Base-by-base conservation (phyloP, 2,888 invertebrate species). In the Venustoraphidia nigricollis region DNA sequence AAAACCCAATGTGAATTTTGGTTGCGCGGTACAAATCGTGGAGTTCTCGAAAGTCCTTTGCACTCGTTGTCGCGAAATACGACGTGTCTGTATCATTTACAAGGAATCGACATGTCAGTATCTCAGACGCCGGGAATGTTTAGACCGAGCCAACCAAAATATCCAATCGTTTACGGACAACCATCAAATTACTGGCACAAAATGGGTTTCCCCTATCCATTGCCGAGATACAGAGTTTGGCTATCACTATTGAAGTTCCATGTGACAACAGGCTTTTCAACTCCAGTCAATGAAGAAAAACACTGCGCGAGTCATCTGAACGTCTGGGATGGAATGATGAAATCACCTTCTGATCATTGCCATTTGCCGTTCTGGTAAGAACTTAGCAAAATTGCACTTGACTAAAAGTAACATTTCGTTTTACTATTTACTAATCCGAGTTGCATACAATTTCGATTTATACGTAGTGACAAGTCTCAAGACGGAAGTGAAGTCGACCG, bases 21-120 rank as follows among this genome's bases (percentile, higher is more conserved):
- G 86, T 75, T 90, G 53, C 72, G 85, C 52, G 88, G 88, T 6
- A 81, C 83, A 1, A 81, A 81, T 2, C 79, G 79, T 46, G 90
- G 90, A n/a, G 70, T 86, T 6, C 62, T 90, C 44, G 84, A 88
- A 57, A 88, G 86, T 60, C 90, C 91, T 1, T 75, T 81, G 55
- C 91, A 92, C 67, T 85, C 90, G 4, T 66, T 92, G 53, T 83
- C 91, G 0, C 84, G 88, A 1, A 91, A 91, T 63, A 90, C 87
- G 27, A 91, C 90, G 9, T 92, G 92, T 62, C 75, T 89, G 17
- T 92, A 91, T 63, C 88, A 89, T 63, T 77, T 92, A 61, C 77
- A 81, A 55, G 78, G 77, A 37, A 75, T 77, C 58, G 78, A 77
- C 62, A 73, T 76, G 14, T 70, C 75, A 1, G 61, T 66, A 8